Conservation (phyloP, 1,140 invertebrate genomes). For the Dendrolimus kikuchii region DNA sequence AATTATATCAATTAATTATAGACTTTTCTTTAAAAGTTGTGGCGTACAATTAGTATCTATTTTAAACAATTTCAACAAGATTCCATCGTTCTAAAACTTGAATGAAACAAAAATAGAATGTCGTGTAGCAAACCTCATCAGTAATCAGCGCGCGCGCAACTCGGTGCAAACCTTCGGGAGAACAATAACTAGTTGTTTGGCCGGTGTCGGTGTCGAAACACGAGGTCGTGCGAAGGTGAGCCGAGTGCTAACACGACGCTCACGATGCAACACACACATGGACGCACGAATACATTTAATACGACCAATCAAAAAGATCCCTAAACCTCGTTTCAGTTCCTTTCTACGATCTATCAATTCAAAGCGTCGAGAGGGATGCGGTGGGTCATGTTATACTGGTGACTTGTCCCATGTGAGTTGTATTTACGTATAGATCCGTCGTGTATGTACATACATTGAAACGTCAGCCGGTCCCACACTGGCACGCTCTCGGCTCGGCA, state of each 20-base stretch:
- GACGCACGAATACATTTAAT: slow-evolving; percentile 19
- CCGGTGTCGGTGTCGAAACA: slow-evolving; percentile 46
- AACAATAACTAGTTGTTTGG: slow-evolving; percentile 60
- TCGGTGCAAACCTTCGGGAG: slow-evolving; percentile 50
- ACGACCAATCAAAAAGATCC: slow-evolving; percentile 12
- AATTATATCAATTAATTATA: too few species aligned
- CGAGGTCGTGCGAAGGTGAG: slow-evolving; percentile 66
- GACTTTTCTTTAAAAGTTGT: too few species aligned
- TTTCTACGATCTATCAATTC: neutral
- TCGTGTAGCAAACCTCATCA: slow-evolving; percentile 42
- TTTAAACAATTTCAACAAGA: slow-evolving; percentile 2
- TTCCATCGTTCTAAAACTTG: slow-evolving; percentile 14
- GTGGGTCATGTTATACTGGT: slow-evolving; percentile 19
- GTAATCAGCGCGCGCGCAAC: slow-evolving; percentile 52
- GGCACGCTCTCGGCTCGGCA: slow-evolving; percentile 22
- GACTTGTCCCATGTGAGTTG: slow-evolving; percentile 13
- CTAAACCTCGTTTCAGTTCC: neutral
- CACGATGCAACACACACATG: slow-evolving; percentile 38
- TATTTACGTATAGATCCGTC: slow-evolving; percentile 21
- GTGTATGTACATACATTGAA: slow-evolving; percentile 19
- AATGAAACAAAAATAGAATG: slow-evolving; percentile 46
- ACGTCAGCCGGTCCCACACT: slow-evolving; percentile 24
- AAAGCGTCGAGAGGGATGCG: neutral
- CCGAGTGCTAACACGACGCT: slow-evolving; percentile 49
- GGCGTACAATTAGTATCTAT: too few species aligned